Evolutionary conservation across 37 sponge, comb jelly and placozoan genomes (phyloP), one percentile per base, ranked within the genome.

Genomic region (Agelas oroides): DNA sequence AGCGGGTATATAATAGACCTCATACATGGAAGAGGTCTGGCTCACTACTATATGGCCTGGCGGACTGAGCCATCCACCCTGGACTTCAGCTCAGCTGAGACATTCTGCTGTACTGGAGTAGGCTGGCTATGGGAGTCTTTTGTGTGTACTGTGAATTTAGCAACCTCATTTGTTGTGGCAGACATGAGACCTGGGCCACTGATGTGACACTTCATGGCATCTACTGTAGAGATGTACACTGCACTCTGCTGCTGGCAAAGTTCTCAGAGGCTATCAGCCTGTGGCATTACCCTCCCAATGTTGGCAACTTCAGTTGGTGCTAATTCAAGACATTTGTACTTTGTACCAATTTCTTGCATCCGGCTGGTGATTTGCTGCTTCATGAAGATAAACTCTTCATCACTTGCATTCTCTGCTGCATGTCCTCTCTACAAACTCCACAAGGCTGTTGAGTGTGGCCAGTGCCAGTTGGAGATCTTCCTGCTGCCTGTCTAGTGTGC

Each of bases 341-440:
- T 54, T 2, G 18, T 17, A 2, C 12, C 25, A 24, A 30, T 24
- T 28, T 54, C 71, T 18, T 68, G 53, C 6, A 57, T 28, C 31
- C 69, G 58, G 54, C 32, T 66, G 20, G 53, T 39, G 15, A 84
- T 58, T 18, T 76, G 53, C 56, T 76, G 40, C n/a, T 81, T 70
- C 21, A 58, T 36, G 21, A 13, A 15, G 16, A 84, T 67, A 33
- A 84, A 23, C 19, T 84, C 85, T 20, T 73, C 77, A 6, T 65
- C 85, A 20, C 69, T 76, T 36, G 54, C 59, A 13, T 53, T 21
- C 27, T 66, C 77, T 21, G n/a, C n/a, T n/a, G 65, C 57, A 37
- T 23, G 65, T 64, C 37, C 60, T 41, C 24, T 64, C 61, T 30
- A 59, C 61, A 21, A 63, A 83, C 28, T 41, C 56, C 53, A 83